Conservation (phyloP, 1,140 invertebrate species). For the Ostrea edulis region DNA sequence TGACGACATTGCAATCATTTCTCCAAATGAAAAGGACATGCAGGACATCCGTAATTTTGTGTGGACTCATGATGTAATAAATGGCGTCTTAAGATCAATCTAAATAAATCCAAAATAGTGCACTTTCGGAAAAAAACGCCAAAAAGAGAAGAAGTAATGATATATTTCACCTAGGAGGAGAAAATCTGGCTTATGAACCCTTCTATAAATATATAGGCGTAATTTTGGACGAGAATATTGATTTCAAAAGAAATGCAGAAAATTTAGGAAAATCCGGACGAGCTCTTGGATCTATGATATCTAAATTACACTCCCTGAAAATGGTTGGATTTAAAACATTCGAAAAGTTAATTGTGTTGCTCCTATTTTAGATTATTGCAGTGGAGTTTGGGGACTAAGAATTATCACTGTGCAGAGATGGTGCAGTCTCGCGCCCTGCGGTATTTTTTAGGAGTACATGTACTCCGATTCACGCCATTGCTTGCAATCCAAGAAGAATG, state of each 20-base stretch:
- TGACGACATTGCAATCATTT: too few relatives aligned
- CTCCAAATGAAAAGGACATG: too few relatives aligned
- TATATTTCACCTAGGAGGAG: too few relatives aligned
- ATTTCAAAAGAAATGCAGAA: not conserved
- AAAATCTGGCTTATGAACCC: not conserved
- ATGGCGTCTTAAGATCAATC: not conserved
- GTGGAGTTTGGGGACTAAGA: conserved; percentile 50
- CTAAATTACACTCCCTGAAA: not conserved
- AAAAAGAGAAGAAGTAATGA: too few relatives aligned
- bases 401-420: conserved; percentile 47
- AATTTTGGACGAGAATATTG: not conserved
- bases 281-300: not conserved
- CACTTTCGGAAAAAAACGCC: conserved; percentile 19
- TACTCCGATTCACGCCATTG: conserved; percentile 51
- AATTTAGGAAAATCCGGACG: too few relatives aligned
- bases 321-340: not conserved
- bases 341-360: conserved; percentile 14
- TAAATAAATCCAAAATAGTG: not conserved
- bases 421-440: conserved; percentile 50
- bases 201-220: not conserved
- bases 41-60: not conserved
- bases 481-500: conserved; percentile 47
- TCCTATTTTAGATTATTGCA: not conserved
- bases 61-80: too few relatives aligned
- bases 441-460: conserved; percentile 56